Percentiles rank a stretch among this genome's conserved stretches.
Conservation (phyloP, 2,888 invertebrate genomes). For the Andrena minutula region DNA sequence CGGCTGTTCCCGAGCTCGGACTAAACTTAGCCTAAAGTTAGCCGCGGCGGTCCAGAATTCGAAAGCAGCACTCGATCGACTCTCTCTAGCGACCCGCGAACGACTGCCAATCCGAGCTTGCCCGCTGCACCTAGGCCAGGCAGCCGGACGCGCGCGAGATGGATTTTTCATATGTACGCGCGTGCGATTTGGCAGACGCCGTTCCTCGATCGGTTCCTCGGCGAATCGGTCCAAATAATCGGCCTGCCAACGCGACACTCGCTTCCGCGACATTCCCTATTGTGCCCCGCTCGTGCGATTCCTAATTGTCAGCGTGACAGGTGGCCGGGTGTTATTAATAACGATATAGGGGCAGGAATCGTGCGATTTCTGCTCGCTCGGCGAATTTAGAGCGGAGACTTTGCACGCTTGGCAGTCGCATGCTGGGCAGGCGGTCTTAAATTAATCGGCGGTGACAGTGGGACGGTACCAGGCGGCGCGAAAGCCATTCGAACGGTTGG, state of each 20-base stretch:
- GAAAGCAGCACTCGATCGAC: conserved; percentile 60
- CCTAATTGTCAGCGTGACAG: neutral
- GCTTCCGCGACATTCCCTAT: conserved; percentile 65
- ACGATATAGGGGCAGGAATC: conserved; percentile 27
- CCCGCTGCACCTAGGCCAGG: conserved; percentile 44
- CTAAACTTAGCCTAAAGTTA: conserved; percentile 65
- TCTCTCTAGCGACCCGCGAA: conserved; percentile 59
- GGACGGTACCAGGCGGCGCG: neutral
- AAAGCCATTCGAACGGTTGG: conserved; percentile 2
- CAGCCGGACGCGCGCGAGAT: conserved; percentile 49
- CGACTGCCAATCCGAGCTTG: conserved; percentile 66
- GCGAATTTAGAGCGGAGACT: neutral
- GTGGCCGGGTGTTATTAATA: conserved; percentile 33
- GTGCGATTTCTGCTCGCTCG: conserved; percentile 28
- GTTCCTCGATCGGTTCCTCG: conserved; percentile 32
- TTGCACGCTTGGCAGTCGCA: conserved; percentile 9
- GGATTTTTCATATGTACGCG: conserved; percentile 57
- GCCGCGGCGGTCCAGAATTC: conserved; percentile 65
- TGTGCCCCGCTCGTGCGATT: conserved; percentile 21
- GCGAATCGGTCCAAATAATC: conserved; percentile 58
- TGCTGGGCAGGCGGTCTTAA: conserved; percentile 19
- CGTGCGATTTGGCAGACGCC: conserved; percentile 65
- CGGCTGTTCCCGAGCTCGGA: conserved; percentile 18
- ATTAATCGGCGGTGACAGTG: conserved; percentile 41
- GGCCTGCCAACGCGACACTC: conserved; percentile 52